Evolutionary conservation across 1,140 invertebrate species (phyloP).

Genomic region (Lasioglossum baleicum): DNA sequence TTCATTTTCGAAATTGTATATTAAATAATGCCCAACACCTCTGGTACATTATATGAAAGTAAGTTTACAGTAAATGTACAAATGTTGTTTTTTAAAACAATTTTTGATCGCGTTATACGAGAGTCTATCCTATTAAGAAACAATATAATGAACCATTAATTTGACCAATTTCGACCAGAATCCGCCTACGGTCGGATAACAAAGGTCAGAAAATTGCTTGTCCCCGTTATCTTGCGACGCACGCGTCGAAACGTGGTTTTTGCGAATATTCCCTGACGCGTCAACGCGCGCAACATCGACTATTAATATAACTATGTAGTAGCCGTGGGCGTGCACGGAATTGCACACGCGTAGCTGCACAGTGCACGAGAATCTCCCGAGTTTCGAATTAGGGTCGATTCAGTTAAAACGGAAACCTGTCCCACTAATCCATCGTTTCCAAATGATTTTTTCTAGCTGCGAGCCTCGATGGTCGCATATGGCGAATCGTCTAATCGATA

Average conservation of each 20-base stretch:
- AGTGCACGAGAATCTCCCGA: not conserved
- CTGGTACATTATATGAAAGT: no score
- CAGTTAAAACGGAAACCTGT: not conserved
- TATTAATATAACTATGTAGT: slow-evolving; percentile 45
- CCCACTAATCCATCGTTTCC: not conserved
- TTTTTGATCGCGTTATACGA: no score
- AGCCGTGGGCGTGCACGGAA: slow-evolving; percentile 22
- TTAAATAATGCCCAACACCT: no score
- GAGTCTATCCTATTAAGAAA: no score
- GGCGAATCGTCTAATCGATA: slow-evolving; percentile 9
- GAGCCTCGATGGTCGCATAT: not conserved
- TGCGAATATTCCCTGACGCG: slow-evolving; percentile 18
- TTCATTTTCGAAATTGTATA: no score
- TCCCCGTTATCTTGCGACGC: no score
- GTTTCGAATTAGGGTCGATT: slow-evolving; percentile 1
- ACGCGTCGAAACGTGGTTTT: not conserved
- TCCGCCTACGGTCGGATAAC: no score
- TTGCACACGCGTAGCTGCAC: slow-evolving; percentile 9
- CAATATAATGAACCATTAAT: no score
- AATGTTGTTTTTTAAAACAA: no score
- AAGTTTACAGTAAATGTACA: no score
- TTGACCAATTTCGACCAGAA: no score
- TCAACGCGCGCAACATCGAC: not conserved
- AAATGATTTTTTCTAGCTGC: not conserved
- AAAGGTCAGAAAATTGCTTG: no score